These are phyloP conservation scores for Oreochromis mossambicus DNA, from an alignment of 2,797 vertebrate species.

Conservation along the genomic window DNA sequence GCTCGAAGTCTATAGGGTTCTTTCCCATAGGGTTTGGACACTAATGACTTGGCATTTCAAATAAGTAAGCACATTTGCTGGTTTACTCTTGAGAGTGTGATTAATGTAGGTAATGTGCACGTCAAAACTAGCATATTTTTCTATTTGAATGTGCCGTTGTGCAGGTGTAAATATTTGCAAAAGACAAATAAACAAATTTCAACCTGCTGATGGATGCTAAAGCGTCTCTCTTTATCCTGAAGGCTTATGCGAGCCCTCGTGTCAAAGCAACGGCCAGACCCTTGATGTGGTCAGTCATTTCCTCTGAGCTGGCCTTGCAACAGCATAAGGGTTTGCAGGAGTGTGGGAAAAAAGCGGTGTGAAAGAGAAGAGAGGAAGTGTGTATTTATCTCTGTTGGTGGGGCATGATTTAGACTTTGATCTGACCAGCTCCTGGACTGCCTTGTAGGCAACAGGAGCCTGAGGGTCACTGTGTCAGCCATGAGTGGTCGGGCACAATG, in stretches of 20 bases:
- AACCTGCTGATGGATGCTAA: slow-evolving; percentile 23
- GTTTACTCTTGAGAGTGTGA: slow-evolving; percentile 4
- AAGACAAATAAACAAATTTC: slow-evolving; percentile 25
- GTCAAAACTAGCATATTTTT: slow-evolving; percentile 6
- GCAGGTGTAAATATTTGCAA: slow-evolving; percentile 19
- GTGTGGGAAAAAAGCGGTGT: slow-evolving; percentile 73
- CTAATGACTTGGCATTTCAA: not conserved
- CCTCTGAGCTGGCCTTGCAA: slow-evolving; percentile 62
- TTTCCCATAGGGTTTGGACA: not conserved
- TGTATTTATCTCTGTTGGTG: slow-evolving; percentile 80
- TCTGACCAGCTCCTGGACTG: slow-evolving; percentile 54
- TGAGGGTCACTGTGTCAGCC: slow-evolving; percentile 46
- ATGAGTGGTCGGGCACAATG: not conserved
- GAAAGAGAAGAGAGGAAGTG: slow-evolving; percentile 75
- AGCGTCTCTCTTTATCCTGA: slow-evolving; percentile 32
- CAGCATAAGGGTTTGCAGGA: slow-evolving; percentile 53
- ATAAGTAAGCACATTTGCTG: not conserved
- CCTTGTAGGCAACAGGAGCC: slow-evolving; percentile 31
- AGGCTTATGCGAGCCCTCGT: slow-evolving; percentile 32
- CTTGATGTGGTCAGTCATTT: slow-evolving; percentile 79
- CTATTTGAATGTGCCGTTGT: not conserved
- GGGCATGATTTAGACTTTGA: slow-evolving; percentile 74
- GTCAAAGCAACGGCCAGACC: slow-evolving; percentile 61
- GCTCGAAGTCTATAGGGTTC: not conserved
- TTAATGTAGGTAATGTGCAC: not conserved